Conservation (phyloP, 2,888 invertebrate genomes). For the Cantharis rufa region DNA sequence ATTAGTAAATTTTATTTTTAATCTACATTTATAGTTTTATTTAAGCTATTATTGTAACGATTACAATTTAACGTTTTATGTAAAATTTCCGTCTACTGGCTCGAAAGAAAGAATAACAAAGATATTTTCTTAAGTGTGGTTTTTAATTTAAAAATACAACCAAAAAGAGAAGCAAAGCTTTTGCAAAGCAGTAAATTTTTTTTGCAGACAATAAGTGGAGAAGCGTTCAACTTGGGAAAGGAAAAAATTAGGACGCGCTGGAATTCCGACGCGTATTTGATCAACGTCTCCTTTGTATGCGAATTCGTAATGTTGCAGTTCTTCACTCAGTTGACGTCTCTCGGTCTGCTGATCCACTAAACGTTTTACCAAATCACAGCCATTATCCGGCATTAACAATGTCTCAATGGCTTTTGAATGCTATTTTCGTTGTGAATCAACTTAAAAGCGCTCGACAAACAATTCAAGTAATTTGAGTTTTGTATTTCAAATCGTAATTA, state of each 20-base stretch:
- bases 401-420: constrained; percentile 36
- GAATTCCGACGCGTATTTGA: constrained; percentile 33
- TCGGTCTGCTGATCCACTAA: constrained; percentile 35
- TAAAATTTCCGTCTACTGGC: background rate
- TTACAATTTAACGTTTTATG: background rate
- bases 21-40: background rate
- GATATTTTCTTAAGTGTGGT: background rate
- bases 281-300: constrained; percentile 38
- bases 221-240: constrained; percentile 18
- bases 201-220: constrained; percentile 18
- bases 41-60: background rate
- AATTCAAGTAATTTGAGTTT: constrained; percentile 17
- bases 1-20: background rate
- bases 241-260: constrained; percentile 26
- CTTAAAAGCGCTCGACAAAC: constrained; percentile 14
- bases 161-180: constrained; percentile 3
- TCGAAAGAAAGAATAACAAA: constrained; percentile 1
- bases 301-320: constrained; percentile 39
- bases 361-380: constrained; percentile 34
- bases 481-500: constrained; percentile 6
- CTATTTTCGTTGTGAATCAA: constrained; percentile 32
- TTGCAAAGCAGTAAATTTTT: constrained; percentile 15
- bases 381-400: constrained; percentile 39
- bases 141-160: constrained; percentile 14
- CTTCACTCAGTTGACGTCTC: constrained; percentile 37